Evolutionary conservation across 2,888 invertebrate genomes (phyloP).

Genomic region (Cylindroiulus punctatus): DNA sequence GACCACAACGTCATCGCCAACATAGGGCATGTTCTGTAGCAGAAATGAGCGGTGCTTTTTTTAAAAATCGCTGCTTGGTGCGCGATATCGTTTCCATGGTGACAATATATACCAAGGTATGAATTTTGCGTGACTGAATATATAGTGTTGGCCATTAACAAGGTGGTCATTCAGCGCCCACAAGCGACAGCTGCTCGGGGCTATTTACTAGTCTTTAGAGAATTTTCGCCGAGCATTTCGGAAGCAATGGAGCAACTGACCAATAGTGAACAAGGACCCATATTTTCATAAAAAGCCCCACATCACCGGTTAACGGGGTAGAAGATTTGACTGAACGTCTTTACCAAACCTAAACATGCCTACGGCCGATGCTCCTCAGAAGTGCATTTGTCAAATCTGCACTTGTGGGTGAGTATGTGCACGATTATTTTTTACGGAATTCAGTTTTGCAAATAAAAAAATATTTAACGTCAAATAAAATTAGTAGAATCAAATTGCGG

Average conservation of each 20-base stretch:
- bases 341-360: conserved; percentile 54
- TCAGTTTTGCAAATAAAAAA: too few relatives aligned
- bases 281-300: background rate
- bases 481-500: too few relatives aligned
- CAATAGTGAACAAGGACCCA: background rate
- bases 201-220: background rate
- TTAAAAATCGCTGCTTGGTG: conserved; percentile 11
- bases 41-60: background rate
- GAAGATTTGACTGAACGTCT: background rate
- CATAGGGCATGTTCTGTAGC: background rate
- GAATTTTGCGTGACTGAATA: conserved; percentile 45
- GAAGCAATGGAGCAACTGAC: background rate
- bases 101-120: background rate
- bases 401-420: conserved; percentile 58
- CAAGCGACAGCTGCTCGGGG: background rate
- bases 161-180: background rate
- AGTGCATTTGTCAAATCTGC: conserved; percentile 58
- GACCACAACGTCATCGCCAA: background rate
- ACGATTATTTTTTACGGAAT: background rate
- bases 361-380: conserved; percentile 52
- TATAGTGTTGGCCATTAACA: conserved; percentile 29
- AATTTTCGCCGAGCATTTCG: background rate
- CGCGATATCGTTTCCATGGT: conserved; percentile 42
- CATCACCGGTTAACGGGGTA: too few relatives aligned
- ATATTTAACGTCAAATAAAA: too few relatives aligned